phyloP scores from a whole-genome alignment of 1,140 invertebrate genomes.

The Zaprionus lachaisei region DNA sequence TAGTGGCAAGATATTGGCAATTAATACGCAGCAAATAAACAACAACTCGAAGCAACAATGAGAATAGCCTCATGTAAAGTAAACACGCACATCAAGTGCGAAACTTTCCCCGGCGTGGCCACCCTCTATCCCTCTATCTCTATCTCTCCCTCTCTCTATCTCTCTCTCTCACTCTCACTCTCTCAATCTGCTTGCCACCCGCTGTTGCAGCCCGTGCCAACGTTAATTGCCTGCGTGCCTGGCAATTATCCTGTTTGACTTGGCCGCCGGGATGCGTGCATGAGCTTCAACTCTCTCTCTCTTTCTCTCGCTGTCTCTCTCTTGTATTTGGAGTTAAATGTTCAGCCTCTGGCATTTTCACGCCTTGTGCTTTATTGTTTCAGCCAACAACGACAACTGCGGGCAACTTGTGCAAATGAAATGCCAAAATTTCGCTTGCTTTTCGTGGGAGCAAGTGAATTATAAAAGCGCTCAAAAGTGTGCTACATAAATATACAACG shows the following conservation, averaged over 20 bases:
- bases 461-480: conserved; percentile 50
- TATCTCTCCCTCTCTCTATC: background rate
- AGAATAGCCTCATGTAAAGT: conserved; percentile 5
- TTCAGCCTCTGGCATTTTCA: conserved; percentile 64
- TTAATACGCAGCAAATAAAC: conserved; percentile 22
- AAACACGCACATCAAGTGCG: conserved; percentile 22
- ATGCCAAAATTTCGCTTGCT: conserved; percentile 47
- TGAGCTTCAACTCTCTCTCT: conserved; percentile 20
- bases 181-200: background rate
- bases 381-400: conserved; percentile 9
- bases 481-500: conserved; percentile 58
- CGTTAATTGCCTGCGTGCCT: conserved; percentile 67
- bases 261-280: conserved; percentile 23
- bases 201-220: conserved; percentile 25
- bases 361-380: conserved; percentile 69
- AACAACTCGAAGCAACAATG: background rate
- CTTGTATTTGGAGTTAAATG: conserved; percentile 61
- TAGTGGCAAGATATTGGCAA: conserved; percentile 4
- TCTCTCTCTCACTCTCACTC: background rate
- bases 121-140: background rate
- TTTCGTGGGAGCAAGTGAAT: conserved; percentile 50
- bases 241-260: conserved; percentile 61
- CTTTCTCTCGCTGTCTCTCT: background rate
- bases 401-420: conserved; percentile 44
- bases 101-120: background rate